Conservation (phyloP, 2,113 vertebrate genomes). For the Lethenteron reissneri region DNA sequence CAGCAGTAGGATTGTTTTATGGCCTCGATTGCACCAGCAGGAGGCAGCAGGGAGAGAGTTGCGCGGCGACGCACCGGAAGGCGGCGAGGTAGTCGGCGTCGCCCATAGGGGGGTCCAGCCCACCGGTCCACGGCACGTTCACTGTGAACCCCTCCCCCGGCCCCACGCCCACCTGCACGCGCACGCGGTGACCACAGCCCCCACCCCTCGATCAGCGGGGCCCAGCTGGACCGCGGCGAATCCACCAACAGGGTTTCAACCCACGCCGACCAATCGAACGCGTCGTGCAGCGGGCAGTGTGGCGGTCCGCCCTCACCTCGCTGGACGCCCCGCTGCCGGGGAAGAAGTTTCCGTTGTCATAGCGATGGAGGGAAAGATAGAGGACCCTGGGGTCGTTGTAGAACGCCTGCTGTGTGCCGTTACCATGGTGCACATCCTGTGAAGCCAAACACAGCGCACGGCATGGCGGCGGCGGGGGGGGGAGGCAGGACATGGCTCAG, state of each 20-base stretch:
- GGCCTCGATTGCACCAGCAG: no score
- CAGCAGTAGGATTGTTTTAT: no score
- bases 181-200: not conserved
- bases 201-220: no score
- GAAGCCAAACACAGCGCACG: not conserved
- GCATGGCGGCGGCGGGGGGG: no score
- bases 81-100: conserved; percentile 38
- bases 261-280: no score
- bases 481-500: no score
- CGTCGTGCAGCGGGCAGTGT: not conserved
- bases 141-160: conserved; percentile 31
- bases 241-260: no score
- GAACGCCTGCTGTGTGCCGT: conserved; percentile 3
- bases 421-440: conserved; percentile 5
- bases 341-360: conserved; percentile 2
- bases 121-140: conserved; percentile 56
- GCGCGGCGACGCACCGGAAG: conserved; percentile 28
- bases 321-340: not conserved
- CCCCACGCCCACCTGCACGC: conserved; percentile 25
- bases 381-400: conserved; percentile 1
- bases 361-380: not conserved
- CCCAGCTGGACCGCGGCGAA: no score
- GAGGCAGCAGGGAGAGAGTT: no score
- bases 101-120: conserved; percentile 36
- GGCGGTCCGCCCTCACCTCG: not conserved